phyloP scores from a whole-genome alignment of 2,888 invertebrate genomes.

The Mycalesis mineus region DNA sequence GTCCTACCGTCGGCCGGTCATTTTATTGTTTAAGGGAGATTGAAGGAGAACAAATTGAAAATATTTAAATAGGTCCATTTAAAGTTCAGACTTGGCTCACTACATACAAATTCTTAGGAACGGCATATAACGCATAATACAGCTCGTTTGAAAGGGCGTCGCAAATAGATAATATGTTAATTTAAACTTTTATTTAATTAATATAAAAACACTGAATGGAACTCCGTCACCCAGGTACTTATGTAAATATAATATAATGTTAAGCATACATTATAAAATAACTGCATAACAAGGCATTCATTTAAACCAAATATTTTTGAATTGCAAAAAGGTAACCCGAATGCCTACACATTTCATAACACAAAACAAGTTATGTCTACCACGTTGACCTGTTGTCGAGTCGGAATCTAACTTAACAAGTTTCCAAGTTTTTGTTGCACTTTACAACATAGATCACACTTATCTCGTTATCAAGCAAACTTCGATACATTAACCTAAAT shows the following conservation, averaged over 20 bases:
- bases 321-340: constrained; percentile 1
- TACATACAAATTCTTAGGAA: no score
- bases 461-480: background rate
- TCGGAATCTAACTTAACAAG: constrained; percentile 4
- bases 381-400: background rate
- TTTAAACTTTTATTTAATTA: background rate
- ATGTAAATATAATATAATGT: no score
- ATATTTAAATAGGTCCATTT: no score
- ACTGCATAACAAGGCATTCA: background rate
- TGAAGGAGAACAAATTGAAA: no score
- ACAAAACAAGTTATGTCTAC: background rate
- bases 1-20: no score
- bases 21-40: no score
- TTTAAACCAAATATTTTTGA: background rate
- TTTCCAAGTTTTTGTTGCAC: constrained; percentile 2
- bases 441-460: background rate
- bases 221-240: no score
- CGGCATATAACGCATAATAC: no score
- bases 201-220: no score
- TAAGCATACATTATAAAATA: no score
- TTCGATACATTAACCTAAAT: background rate
- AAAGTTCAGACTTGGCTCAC: no score
- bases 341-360: constrained; percentile 3
- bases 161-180: background rate
- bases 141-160: no score